A percentile compares a stretch with the other conserved stretches of the same genome.
These are phyloP conservation scores for Chelonus formosanus DNA, from an alignment of 2,888 invertebrate genomes.

Conservation along the genomic window DNA sequence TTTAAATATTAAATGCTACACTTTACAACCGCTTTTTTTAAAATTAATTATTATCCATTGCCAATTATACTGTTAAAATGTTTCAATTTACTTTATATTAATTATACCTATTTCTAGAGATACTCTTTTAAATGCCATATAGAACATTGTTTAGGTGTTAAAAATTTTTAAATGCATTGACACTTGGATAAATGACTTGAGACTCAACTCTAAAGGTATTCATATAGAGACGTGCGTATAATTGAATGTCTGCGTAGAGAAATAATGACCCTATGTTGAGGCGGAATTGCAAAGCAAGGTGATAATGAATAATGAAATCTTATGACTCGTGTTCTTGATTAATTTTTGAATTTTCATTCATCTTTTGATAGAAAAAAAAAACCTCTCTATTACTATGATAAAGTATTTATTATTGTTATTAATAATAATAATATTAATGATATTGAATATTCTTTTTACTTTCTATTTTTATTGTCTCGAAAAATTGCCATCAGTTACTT, in stretches of 20 bases:
- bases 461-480: constrained; percentile 17
- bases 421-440: too few relatives aligned
- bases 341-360: too few relatives aligned
- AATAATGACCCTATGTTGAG: constrained; percentile 42
- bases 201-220: not conserved
- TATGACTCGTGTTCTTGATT: too few relatives aligned
- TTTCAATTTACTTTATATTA: constrained; percentile 35
- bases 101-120: constrained; percentile 31
- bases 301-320: too few relatives aligned
- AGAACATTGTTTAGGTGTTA: constrained; percentile 26
- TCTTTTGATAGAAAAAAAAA: not conserved
- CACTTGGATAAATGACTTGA: too few relatives aligned
- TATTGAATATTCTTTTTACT: too few relatives aligned
- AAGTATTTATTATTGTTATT: too few relatives aligned
- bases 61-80: constrained; percentile 34
- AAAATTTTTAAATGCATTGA: too few relatives aligned
- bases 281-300: too few relatives aligned
- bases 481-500: constrained; percentile 25
- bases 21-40: too few relatives aligned
- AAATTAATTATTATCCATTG: constrained; percentile 1
- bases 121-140: constrained; percentile 27
- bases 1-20: not conserved
- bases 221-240: constrained; percentile 39
- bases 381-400: too few relatives aligned
- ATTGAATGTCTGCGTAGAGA: constrained; percentile 46